phyloP scores from a whole-genome alignment of 2,888 invertebrate genomes.

The Cartodere bifasciata region DNA sequence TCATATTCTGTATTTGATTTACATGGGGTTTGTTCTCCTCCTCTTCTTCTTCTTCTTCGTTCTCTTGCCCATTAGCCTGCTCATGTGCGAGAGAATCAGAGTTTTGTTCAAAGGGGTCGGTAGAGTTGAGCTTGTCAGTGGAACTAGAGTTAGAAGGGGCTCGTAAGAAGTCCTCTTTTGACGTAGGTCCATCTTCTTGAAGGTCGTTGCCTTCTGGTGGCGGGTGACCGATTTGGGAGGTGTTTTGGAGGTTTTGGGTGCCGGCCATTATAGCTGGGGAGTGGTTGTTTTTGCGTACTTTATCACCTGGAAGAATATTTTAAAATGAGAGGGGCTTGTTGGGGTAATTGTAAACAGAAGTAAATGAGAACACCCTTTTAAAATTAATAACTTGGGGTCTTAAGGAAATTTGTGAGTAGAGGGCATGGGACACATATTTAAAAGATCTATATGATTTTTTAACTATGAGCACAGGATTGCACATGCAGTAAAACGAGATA shows the following conservation, averaged over 20 bases:
- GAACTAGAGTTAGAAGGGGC: conserved; percentile 24
- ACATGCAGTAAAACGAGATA: no score
- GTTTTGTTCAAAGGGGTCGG: conserved; percentile 23
- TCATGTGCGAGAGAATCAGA: conserved; percentile 4
- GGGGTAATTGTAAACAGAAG: no score
- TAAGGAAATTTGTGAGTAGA: no score
- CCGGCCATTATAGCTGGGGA: conserved; percentile 26
- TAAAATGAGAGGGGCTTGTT: no score
- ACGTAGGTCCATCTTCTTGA: conserved; percentile 19
- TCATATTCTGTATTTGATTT: conserved; percentile 37
- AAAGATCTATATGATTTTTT: no score
- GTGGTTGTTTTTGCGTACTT: conserved; percentile 31
- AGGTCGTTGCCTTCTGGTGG: conserved; percentile 34
- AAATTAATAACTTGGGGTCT: no score
- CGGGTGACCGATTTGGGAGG: conserved; percentile 20
- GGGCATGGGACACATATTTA: no score
- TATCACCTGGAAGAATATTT: conserved; percentile 24
- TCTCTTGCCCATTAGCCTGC: conserved; percentile 5
- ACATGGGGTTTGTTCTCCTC: conserved; percentile 17
- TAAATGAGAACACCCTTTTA: no score
- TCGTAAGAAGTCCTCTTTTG: conserved; percentile 27
- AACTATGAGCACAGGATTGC: no score
- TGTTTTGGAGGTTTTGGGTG: conserved; percentile 26
- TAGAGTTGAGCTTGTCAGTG: conserved; percentile 22
- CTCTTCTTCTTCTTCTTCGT: no score